These are phyloP conservation scores for Periplaneta americana DNA, from an alignment of 1,140 invertebrate species.

Conservation along the genomic window DNA sequence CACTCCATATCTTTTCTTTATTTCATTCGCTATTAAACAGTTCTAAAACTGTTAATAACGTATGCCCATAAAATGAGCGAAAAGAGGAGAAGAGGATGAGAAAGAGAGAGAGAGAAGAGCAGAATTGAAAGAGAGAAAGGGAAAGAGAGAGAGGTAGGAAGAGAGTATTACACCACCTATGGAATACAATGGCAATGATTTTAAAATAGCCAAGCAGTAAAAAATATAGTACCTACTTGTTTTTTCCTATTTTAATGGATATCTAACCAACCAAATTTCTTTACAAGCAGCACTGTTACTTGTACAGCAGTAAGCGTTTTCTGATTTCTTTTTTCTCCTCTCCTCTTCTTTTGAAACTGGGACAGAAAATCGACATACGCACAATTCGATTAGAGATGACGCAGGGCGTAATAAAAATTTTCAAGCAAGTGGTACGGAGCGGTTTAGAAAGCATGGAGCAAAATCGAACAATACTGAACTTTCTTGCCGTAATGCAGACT, in stretches of 20 bases:
- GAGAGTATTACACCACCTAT: not conserved
- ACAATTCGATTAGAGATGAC: too few relatives aligned
- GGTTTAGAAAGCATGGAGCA: too few relatives aligned
- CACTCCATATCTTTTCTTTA: not conserved
- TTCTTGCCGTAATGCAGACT: too few relatives aligned
- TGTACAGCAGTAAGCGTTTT: not conserved
- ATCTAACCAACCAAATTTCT: not conserved
- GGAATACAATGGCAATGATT: not conserved
- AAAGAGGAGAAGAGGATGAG: not conserved
- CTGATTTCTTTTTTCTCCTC: too few relatives aligned
- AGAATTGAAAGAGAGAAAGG: not conserved
- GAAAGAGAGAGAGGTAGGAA: not conserved
- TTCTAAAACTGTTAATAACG: not conserved
- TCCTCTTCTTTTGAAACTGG: too few relatives aligned
- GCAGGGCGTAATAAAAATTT: too few relatives aligned
- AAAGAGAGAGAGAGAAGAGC: too few relatives aligned
- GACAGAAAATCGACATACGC: too few relatives aligned
- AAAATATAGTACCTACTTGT: not conserved
- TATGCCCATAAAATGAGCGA: not conserved
- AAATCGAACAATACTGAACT: too few relatives aligned
- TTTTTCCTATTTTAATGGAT: not conserved
- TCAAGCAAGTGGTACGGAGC: too few relatives aligned
- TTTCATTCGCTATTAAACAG: not conserved
- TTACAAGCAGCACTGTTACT: not conserved
- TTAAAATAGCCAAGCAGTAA: not conserved